These are phyloP conservation scores for Pachymerium ferrugineum DNA, from an alignment of 2,888 invertebrate genomes.

Conservation along the genomic window DNA sequence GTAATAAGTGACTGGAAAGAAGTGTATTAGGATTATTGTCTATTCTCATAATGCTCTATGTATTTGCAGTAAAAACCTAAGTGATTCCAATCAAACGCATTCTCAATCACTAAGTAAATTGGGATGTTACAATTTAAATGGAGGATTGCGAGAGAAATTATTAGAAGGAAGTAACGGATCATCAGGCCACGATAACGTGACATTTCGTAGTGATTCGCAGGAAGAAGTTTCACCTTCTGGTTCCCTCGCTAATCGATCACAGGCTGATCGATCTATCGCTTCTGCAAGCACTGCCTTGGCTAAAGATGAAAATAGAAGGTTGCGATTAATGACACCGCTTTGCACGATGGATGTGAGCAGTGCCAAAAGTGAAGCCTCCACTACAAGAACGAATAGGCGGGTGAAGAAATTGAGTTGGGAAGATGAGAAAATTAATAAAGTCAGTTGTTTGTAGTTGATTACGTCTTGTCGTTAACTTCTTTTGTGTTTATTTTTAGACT, in stretches of 20 bases:
- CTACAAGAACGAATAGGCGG: slow-evolving; percentile 48
- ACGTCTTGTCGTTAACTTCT: not conserved
- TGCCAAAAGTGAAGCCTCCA: not conserved
- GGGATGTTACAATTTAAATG: slow-evolving; percentile 38
- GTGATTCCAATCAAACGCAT: not conserved
- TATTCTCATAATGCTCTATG: no score
- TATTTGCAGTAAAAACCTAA: not conserved
- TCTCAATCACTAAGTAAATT: slow-evolving; percentile 38
- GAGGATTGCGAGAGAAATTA: slow-evolving; percentile 35
- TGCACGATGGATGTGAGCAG: not conserved
- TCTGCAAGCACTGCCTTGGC: not conserved
- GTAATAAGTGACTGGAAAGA: not conserved
- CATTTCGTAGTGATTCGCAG: slow-evolving; percentile 37
- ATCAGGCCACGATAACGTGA: slow-evolving; percentile 40
- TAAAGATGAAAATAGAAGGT: not conserved
- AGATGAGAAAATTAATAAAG: slow-evolving; percentile 51
- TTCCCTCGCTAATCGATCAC: not conserved
- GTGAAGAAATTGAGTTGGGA: slow-evolving; percentile 76
- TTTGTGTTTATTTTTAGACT: slow-evolving; percentile 5
- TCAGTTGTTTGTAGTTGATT: not conserved
- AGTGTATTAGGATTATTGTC: no score
- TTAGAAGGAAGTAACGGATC: slow-evolving; percentile 30
- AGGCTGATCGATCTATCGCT: not conserved
- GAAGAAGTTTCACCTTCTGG: not conserved
- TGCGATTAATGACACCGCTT: not conserved